phyloP scores from a whole-genome alignment of 2,113 vertebrate species.

The Cochlearius cochlearius region DNA sequence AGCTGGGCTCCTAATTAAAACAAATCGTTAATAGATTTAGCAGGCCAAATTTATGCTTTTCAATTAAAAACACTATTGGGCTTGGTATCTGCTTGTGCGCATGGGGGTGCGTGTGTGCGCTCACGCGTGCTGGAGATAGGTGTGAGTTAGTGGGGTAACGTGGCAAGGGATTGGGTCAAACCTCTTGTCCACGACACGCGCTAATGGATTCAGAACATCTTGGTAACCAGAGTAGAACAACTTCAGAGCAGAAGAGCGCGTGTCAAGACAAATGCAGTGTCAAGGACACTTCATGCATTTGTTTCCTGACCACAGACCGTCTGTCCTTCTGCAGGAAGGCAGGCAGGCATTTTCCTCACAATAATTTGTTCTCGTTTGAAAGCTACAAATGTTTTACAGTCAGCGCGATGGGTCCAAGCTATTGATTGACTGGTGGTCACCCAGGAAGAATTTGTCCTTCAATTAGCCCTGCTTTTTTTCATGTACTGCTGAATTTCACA shows the following conservation, averaged over 20 bases:
- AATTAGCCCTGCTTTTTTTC: background rate
- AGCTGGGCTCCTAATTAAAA: slow-evolving; percentile 85
- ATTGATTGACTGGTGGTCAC: background rate
- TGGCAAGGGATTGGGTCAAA: background rate
- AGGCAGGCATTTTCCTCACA: background rate
- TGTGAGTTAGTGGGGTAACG: background rate
- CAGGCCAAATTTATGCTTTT: slow-evolving; percentile 80
- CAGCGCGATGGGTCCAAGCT: background rate
- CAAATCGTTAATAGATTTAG: slow-evolving; percentile 80
- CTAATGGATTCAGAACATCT: slow-evolving; percentile 29
- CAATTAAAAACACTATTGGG: slow-evolving; percentile 65
- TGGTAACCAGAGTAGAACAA: background rate
- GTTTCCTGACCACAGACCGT: background rate
- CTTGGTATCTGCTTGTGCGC: background rate
- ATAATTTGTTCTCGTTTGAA: background rate
- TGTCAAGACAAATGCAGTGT: background rate
- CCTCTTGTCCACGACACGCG: background rate
- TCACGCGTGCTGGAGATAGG: background rate
- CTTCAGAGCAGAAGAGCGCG: background rate
- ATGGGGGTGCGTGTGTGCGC: background rate
- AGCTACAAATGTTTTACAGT: background rate
- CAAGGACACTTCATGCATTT: background rate
- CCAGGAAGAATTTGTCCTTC: slow-evolving; percentile 15
- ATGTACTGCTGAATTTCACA: background rate
- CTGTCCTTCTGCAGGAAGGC: background rate